Evolutionary conservation across 2,888 invertebrate genomes (phyloP).

Genomic region (Myathropa florea): DNA sequence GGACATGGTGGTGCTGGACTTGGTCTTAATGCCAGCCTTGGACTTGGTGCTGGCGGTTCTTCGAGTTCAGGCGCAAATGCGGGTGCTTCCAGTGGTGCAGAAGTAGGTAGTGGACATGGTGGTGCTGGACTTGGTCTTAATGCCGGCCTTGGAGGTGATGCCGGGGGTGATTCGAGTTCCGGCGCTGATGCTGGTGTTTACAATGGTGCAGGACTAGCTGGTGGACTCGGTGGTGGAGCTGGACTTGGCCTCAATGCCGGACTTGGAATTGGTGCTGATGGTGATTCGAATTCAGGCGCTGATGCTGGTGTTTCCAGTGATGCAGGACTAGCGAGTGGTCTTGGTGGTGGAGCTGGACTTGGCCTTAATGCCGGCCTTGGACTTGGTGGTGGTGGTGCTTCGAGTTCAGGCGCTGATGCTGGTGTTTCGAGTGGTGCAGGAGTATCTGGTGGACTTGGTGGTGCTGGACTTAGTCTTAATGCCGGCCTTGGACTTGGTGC

Average conservation of each 20-base stretch:
- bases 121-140: background rate
- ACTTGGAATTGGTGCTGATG: background rate
- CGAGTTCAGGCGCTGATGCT: no score
- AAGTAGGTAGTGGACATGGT: conserved; percentile 51
- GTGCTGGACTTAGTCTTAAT: no score
- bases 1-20: no score
- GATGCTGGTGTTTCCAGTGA: background rate
- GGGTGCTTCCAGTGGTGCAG: conserved; percentile 19
- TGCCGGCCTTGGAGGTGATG: conserved; percentile 14
- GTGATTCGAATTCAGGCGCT: no score
- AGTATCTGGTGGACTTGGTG: no score
- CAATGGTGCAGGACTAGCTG: background rate
- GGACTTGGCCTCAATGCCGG: conserved; percentile 69
- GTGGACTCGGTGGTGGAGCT: background rate
- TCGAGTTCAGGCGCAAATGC: conserved; percentile 49
- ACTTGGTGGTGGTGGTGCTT: no score
- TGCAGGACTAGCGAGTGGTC: background rate
- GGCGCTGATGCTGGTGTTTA: background rate
- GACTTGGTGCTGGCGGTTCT: conserved; percentile 45
- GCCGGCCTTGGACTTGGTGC: no score
- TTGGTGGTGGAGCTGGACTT: no score
- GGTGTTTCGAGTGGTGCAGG: no score
- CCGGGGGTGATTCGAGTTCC: background rate
- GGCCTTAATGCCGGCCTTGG: conserved; percentile 14
- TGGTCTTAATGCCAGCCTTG: conserved; percentile 40